Evolutionary conservation across 2,888 invertebrate genomes (phyloP), one percentile per base, ranked within the genome.

Genomic region (Tuta absoluta): DNA sequence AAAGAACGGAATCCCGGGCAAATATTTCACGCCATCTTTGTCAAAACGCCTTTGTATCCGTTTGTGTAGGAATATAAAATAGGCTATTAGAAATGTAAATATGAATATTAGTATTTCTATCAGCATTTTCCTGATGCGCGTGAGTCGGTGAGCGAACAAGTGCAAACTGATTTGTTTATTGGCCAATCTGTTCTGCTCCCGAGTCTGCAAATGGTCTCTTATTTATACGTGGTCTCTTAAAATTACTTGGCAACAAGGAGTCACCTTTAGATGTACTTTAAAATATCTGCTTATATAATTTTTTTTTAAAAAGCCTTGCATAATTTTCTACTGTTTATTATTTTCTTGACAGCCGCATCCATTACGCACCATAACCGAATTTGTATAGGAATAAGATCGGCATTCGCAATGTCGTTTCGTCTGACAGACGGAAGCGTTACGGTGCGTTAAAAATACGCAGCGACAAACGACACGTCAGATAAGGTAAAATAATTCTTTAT

Each of bases 1-100:
- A 59, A 89, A 89, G 2, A 89, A 7, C 0, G 89, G 91, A 14
- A 81, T 57, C 0, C 86, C 86, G 0, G 84, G 78, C 0, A 80
- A 21, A 65, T 75, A 83, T 48, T 84, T 89, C 1, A 91, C 71
- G 4, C 76, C 86, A 12, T 70, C 74, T 1, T 76, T 67, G 1
- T 79, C 74, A 14, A 82, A 87, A 41, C 75, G 73, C 0, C 72
- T 68, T n/a, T 86, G 81, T 12, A 77, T 64, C 48, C 72, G 73
- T 63, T 78, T 81, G 60, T 84, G 75, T 4, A 65, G 66, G 37
- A 80, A 87, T 1, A 84, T 33, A 23, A 76, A 70, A 56, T 83
- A 87, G 0, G 64, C 74, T 0, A 81, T 1, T 1, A 86, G 0
- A 4, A 73, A 72, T 0, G 82, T 81, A 1, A 85, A 0, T 4